Base-by-base conservation (phyloP, 2,113 vertebrate genomes). In the Mus pahari region DNA sequence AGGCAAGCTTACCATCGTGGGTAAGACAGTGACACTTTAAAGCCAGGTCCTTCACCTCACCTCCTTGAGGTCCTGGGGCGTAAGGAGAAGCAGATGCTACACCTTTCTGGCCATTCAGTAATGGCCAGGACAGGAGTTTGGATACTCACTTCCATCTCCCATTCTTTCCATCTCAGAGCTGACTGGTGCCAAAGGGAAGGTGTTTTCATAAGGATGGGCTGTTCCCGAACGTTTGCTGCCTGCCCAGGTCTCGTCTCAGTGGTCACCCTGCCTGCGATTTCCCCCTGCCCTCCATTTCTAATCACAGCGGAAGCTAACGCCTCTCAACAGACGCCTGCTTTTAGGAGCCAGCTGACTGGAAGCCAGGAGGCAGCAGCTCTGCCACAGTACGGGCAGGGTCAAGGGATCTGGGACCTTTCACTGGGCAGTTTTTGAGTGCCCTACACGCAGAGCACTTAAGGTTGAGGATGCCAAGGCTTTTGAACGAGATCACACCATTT, bases 151-250 rank as follows among this genome's bases (percentile, higher is more conserved):
- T 92, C 93, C 53, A 1, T 83, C 9, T 12, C 81, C 10, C 22
- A 20, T 48, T 26, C 87, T 79, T 10, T 8, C 10, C 20, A 11
- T 86, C 22, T 86, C 58, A 17, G 22, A 75, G 89, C 42, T 94
- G 94, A 86, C 26, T 71, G 77, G 28, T 89, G 39, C 86, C 94
- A 14, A 0, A 31, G 60, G 83, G 95, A 75, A 94, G 91, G 55
- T 95, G 95, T 91, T 97, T 98, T 97, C 93, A 93, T 39, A 97
- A 88, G 79, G 92, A 95, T 58, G 78, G 96, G 92, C 26, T 58
- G 42, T 83, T 97, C 71, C 68, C 92, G 91, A 94, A 78, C 9
- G 83, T 93, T 97, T 94, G 68, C 94, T 94, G 96, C 53, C 94
- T 12, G 96, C 60, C 9, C 0, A 64, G 19, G 77, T 95, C 92